Percentiles rank a stretch among this genome's conserved stretches.
phyloP scores from a whole-genome alignment of 2,113 vertebrate genomes.

The Acrocephalus kingi region DNA sequence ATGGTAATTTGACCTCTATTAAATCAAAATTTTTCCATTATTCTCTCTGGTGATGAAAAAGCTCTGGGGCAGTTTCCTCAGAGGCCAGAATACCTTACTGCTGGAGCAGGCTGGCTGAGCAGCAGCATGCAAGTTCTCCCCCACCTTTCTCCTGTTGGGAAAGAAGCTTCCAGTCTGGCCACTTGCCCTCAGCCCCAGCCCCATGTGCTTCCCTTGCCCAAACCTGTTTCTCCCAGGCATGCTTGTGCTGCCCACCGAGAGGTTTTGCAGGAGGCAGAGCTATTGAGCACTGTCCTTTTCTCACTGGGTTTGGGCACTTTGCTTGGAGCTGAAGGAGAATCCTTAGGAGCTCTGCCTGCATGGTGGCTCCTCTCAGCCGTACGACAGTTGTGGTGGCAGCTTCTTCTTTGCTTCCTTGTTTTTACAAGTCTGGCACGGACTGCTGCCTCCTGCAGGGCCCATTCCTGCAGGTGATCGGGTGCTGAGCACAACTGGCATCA shows the following conservation, averaged over 20 bases:
- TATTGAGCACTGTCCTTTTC: background rate
- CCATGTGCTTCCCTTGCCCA: rapidly evolving
- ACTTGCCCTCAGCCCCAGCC: background rate
- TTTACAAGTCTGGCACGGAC: background rate
- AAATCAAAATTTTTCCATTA: background rate
- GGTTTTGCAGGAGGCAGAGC: background rate
- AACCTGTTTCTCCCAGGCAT: background rate
- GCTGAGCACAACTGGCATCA: background rate
- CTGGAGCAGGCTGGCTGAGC: background rate
- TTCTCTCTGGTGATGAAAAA: constrained; percentile 41
- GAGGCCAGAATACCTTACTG: background rate
- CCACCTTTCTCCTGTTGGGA: background rate
- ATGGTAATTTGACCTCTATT: constrained; percentile 19
- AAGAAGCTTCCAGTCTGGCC: background rate
- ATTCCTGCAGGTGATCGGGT: rapidly evolving
- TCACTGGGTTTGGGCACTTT: background rate
- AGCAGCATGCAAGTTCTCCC: background rate
- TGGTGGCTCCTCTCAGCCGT: rapidly evolving
- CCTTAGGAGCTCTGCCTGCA: background rate
- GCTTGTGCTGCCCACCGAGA: rapidly evolving
- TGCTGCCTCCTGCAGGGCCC: background rate
- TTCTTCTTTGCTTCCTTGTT: background rate
- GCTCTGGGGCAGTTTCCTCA: background rate
- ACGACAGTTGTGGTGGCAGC: background rate
- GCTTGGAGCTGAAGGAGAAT: background rate